Evolutionary conservation across 2,113 vertebrate genomes (phyloP).

Genomic region (Xiphias gladius): DNA sequence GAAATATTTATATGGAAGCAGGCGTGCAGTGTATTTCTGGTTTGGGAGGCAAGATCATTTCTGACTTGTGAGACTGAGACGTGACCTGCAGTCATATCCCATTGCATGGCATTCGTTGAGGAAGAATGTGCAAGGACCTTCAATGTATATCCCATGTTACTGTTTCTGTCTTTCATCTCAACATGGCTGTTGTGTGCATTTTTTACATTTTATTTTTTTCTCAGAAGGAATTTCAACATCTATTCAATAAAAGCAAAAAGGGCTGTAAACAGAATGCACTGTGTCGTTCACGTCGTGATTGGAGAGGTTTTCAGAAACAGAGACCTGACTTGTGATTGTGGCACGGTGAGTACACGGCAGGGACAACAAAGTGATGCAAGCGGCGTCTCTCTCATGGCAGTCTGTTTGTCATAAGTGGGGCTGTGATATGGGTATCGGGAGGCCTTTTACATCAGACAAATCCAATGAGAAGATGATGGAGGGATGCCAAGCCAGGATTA

Average conservation of each 20-base stretch:
- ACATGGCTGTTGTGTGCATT: slow-evolving; percentile 66
- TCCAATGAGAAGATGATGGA: slow-evolving; percentile 29
- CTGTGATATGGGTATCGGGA: slow-evolving; percentile 31
- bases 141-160: slow-evolving; percentile 65
- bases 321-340: slow-evolving; percentile 41
- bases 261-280: slow-evolving; percentile 78
- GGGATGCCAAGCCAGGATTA: slow-evolving; percentile 37
- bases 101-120: slow-evolving; percentile 59
- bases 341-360: slow-evolving; percentile 26
- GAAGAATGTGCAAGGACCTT: slow-evolving; percentile 58
- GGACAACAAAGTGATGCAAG: slow-evolving; percentile 68
- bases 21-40: slow-evolving; percentile 25
- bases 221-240: slow-evolving; percentile 65
- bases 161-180: slow-evolving; percentile 70
- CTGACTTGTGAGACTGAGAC: slow-evolving; percentile 36
- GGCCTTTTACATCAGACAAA: slow-evolving; percentile 60
- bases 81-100: slow-evolving; percentile 16
- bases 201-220: slow-evolving; percentile 26
- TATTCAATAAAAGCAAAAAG: slow-evolving; percentile 81
- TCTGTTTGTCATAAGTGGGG: slow-evolving; percentile 40
- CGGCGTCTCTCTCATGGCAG: slow-evolving; percentile 7
- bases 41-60: slow-evolving; percentile 7
- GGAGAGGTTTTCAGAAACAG: slow-evolving; percentile 42
- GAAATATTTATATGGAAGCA: slow-evolving; percentile 3
- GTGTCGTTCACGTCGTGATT: slow-evolving; percentile 76